Evolutionary conservation across 2,888 invertebrate species (phyloP).

Genomic region (Tachystola acroxantha): DNA sequence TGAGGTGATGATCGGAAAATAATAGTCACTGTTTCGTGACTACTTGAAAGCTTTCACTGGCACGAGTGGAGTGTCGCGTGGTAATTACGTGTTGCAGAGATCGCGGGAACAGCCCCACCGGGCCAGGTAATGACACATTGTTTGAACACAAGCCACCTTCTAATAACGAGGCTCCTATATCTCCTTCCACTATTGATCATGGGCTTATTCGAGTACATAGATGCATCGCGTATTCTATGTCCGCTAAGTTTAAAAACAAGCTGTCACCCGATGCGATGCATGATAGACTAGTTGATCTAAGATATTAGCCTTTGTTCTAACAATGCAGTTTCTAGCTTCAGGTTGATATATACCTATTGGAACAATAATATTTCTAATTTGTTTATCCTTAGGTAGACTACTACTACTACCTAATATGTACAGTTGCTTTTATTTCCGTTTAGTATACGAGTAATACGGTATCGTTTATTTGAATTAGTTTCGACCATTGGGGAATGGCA

Average conservation of each 20-base stretch:
- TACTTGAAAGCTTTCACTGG: slow-evolving; percentile 54
- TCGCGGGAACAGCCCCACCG: slow-evolving; percentile 43
- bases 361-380: background rate
- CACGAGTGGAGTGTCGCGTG: slow-evolving; percentile 28
- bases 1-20: slow-evolving; percentile 12
- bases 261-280: slow-evolving; percentile 34
- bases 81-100: slow-evolving; percentile 45
- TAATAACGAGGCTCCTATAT: slow-evolving; percentile 33
- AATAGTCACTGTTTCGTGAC: slow-evolving; percentile 34
- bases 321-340: slow-evolving; percentile 1
- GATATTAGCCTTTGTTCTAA: slow-evolving; percentile 10
- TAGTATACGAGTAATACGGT: too few relatives aligned
- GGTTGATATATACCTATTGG: background rate
- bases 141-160: slow-evolving; percentile 41
- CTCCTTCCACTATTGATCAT: slow-evolving; percentile 10
- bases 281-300: slow-evolving; percentile 37
- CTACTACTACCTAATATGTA: too few relatives aligned
- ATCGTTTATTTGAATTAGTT: too few relatives aligned
- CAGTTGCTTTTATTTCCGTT: too few relatives aligned
- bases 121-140: slow-evolving; percentile 53
- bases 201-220: slow-evolving; percentile 3
- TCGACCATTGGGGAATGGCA: too few relatives aligned
- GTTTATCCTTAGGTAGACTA: too few relatives aligned
- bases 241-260: slow-evolving; percentile 9
- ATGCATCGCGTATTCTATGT: slow-evolving; percentile 2